phyloP scores from a whole-genome alignment of 2,113 vertebrate genomes.

The Phalacrocorax carbo region DNA sequence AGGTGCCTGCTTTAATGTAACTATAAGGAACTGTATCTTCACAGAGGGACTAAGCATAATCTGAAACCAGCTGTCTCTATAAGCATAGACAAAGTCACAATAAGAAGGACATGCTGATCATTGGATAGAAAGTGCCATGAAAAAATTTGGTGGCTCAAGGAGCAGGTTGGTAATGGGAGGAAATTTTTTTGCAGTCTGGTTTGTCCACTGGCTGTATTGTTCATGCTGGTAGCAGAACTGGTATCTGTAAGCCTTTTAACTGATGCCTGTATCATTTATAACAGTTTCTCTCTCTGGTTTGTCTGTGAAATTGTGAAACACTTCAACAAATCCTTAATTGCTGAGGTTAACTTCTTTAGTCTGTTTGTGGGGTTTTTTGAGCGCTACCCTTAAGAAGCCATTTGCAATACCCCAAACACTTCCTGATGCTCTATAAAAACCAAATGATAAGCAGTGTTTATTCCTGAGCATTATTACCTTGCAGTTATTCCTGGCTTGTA shows the following conservation, averaged over 20 bases:
- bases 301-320: neutral
- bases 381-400: neutral
- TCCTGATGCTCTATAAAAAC: neutral
- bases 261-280: neutral
- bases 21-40: neutral
- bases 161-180: neutral
- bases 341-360: neutral
- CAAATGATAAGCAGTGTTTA: neutral
- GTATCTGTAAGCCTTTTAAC: neutral
- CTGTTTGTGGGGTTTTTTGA: neutral
- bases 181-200: neutral
- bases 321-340: neutral
- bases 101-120: neutral
- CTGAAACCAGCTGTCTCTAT: neutral
- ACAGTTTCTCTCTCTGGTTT: neutral
- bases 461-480: neutral
- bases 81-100: neutral
- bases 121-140: neutral
- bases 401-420: neutral
- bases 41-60: neutral
- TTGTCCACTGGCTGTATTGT: neutral
- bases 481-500: neutral
- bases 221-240: neutral
- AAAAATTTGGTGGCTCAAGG: neutral
- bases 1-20: neutral